Evolutionary conservation across 2,888 invertebrate species (phyloP).

Genomic region (Caenorhabditis auriculariae): DNA sequence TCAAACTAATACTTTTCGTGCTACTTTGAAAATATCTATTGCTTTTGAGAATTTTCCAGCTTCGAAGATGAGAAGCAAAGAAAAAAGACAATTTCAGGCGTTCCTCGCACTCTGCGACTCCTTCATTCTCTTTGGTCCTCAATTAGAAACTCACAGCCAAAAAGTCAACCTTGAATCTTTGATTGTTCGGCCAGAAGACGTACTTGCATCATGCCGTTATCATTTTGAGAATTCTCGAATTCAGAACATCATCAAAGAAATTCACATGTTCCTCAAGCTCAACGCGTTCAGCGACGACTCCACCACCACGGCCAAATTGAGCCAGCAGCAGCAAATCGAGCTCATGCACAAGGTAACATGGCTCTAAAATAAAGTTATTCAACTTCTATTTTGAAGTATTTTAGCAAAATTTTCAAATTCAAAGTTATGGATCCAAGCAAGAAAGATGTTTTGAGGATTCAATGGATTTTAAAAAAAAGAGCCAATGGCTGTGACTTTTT

Average conservation of each 20-base stretch:
- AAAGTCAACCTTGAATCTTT: conserved; percentile 68
- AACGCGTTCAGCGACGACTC: conserved; percentile 49
- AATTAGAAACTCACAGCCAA: conserved; percentile 68
- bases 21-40: no score
- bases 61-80: no score
- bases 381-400: no score
- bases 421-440: no score
- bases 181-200: conserved; percentile 34
- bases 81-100: conserved; percentile 70
- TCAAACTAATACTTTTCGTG: no score
- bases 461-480: conserved; percentile 1
- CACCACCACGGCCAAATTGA: conserved; percentile 9
- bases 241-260: conserved; percentile 24
- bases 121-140: conserved; percentile 87
- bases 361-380: no score
- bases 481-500: no score
- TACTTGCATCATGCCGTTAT: background rate
- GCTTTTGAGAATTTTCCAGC: no score
- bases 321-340: conserved; percentile 29
- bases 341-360: conserved; percentile 36
- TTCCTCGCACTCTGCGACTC: conserved; percentile 94
- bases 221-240: conserved; percentile 8
- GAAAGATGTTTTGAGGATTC: background rate
- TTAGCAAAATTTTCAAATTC: no score
- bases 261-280: conserved; percentile 49